Evolutionary conservation across 2,113 vertebrate species (phyloP), one percentile per base, ranked within the genome.

Genomic region (Chelonoidis abingdonii): DNA sequence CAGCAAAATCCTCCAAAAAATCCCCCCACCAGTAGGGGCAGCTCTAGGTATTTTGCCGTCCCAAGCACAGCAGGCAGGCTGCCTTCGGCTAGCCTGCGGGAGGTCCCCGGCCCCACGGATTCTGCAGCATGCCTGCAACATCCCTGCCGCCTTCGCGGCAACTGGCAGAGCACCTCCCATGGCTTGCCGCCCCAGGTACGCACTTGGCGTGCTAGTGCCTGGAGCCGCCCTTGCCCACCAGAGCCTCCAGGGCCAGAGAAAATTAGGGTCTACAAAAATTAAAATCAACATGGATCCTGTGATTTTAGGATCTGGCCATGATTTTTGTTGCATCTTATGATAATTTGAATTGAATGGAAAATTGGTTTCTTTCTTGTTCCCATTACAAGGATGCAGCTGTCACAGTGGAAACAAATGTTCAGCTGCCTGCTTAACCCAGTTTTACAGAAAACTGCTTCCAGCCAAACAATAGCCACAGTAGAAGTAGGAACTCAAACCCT

Each of bases 261-360:
- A 44, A 41, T 44, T 22, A 44, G 72, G 10, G 72, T 6, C 88
- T 85, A 89, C 84, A 95, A 83, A 53, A 44, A 93, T n/a, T 69
- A 19, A 69, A 35, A 8, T n/a, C 62, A n/a, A 41, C 75, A 35
- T 1, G 5, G 75, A 87, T 88, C 52, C 76, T 90, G 93, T 50
- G 82, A 2, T 94, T 94, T 91, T 91, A 93, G 87, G 89, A 53
- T 62, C 79, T 97, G 89, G 92, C 83, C 53, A 38, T 1, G 29
- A 80, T 75, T 92, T 96, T 95, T 97, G 87, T 87, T 5, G 72
- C 90, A 96, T 84, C 87, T 44, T 50, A 1, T 80, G 47, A 88
- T 49, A 93, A 78, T 86, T 1, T 0, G 1, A 9, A 38, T 65
- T 93, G 93, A 83, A 88, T 89, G 29, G 80, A 84, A 89, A 84